Base-by-base conservation (phyloP, 2,888 invertebrate species). In the Cyclophora albipunctata region DNA sequence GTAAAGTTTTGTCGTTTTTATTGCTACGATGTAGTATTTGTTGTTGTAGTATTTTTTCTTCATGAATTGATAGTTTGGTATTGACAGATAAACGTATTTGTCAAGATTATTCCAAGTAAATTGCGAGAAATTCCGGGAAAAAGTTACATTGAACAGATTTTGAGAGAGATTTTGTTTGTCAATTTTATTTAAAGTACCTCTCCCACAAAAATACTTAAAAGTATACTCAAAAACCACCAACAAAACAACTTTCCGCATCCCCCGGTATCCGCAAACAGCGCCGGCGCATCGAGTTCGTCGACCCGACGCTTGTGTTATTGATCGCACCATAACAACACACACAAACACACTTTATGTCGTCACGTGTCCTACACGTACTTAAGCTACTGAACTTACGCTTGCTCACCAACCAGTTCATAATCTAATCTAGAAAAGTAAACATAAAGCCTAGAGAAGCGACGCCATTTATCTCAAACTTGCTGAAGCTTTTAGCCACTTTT, bases 301-400 rank as follows among this genome's bases (percentile, higher is more conserved):
- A 85, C 78, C 85, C 78, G 74, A 74, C 79, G 82, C 80, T 73
- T 67, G 76, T 83, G 85, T 78, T 84, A 80, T 81, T 86, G 84
- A 84, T 80, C 81, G 80, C 71, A 79, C 73, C 71, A 78, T 68
- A 77, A 78, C 77, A 79, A 73, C 75, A 73, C 73, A 54, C 78
- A 75, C 74, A 74, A 34, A 55, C 43, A 47, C 33, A 7, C 20
- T 45, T 34, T 40, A 34, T 37, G 45, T 56, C 55, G 52, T 54
- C 63, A 64, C 60, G 52, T 49, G 53, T 55, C 50, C 50, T 56
- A 53, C 7, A 45, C 35, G 37, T 37, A 37, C 34, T 7, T 45
- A 34, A 45, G 45, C 52, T 56, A 60, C 59, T 54, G 53, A 46
- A 47, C 48, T 59, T 68, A 64, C 59, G 53, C 52, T 43, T 7